Percentiles rank a stretch among this genome's conserved stretches.
Evolutionary conservation across 2,113 vertebrate genomes (phyloP).

Genomic region (Coryphaenoides rupestris): DNA sequence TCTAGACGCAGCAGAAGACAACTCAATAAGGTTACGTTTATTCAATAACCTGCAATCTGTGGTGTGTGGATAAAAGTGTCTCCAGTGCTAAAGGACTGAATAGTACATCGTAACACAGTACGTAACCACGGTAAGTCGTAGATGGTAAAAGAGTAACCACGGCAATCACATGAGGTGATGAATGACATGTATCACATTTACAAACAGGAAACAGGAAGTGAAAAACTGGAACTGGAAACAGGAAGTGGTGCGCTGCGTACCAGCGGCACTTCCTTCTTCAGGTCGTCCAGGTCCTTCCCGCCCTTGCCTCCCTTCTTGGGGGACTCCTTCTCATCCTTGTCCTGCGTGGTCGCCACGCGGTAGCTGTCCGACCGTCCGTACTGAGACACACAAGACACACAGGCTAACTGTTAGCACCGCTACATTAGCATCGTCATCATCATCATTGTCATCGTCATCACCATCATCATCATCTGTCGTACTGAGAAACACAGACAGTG

Average conservation of each 20-base stretch:
- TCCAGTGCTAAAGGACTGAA: no score
- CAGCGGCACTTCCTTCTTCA: slow-evolving; percentile 91
- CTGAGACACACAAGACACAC: slow-evolving; percentile 61
- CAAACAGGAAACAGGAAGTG: neutral
- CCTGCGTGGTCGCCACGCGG: slow-evolving; percentile 88
- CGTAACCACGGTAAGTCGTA: no score
- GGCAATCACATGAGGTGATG: no score
- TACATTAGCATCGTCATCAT: no score
- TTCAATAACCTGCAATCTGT: neutral
- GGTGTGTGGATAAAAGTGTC: no score
- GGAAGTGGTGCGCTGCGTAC: slow-evolving; percentile 58
- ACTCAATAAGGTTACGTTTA: neutral
- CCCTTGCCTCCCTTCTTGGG: slow-evolving; percentile 80
- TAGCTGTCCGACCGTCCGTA: slow-evolving; percentile 91
- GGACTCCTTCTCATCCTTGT: slow-evolving; percentile 81
- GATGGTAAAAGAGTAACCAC: no score
- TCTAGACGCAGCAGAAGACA: slow-evolving; percentile 60
- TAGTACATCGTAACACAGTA: no score
- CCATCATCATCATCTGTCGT: no score
- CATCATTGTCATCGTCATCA: no score
- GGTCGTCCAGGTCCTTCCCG: slow-evolving; percentile 84
- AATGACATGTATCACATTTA: neutral
- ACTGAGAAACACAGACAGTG: no score
- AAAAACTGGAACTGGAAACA: neutral
- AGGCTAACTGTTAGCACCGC: neutral